phyloP scores from a whole-genome alignment of 1,140 invertebrate species.

The Halictus rubicundus region DNA sequence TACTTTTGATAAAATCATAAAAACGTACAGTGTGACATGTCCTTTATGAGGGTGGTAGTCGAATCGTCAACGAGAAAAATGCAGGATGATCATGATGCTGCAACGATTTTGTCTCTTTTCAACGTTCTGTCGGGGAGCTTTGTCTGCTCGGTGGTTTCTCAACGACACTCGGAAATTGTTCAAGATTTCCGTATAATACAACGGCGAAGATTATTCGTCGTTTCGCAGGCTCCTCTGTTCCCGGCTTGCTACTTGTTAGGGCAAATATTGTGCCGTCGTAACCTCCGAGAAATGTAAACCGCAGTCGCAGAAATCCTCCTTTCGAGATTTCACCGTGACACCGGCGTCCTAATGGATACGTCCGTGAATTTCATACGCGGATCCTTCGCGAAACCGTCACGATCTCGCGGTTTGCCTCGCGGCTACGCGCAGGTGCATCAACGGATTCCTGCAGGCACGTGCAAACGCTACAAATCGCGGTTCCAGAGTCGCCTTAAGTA shows the following conservation, averaged over 20 bases:
- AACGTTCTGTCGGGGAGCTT: too few species aligned
- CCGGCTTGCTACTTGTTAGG: neutral
- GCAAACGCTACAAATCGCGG: neutral
- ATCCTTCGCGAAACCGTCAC: constrained; percentile 1
- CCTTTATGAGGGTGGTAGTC: too few species aligned
- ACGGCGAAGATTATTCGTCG: too few species aligned
- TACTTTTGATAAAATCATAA: too few species aligned
- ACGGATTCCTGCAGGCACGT: neutral
- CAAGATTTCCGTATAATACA: too few species aligned
- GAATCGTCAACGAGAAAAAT: too few species aligned
- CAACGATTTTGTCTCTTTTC: too few species aligned
- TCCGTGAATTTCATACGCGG: constrained; percentile 1
- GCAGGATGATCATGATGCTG: too few species aligned
- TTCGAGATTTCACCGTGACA: neutral
- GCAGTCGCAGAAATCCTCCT: neutral
- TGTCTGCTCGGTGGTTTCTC: too few species aligned
- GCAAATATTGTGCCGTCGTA: constrained; percentile 18
- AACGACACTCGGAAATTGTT: too few species aligned
- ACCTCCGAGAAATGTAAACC: constrained; percentile 23
- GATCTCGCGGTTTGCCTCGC: neutral
- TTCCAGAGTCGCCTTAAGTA: neutral
- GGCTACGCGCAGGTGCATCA: neutral
- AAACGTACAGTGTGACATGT: too few species aligned
- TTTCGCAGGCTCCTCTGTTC: too few species aligned
- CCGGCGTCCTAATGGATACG: neutral